These are phyloP conservation scores for Molorchus minor DNA, from an alignment of 2,888 invertebrate genomes.

Conservation along the genomic window DNA sequence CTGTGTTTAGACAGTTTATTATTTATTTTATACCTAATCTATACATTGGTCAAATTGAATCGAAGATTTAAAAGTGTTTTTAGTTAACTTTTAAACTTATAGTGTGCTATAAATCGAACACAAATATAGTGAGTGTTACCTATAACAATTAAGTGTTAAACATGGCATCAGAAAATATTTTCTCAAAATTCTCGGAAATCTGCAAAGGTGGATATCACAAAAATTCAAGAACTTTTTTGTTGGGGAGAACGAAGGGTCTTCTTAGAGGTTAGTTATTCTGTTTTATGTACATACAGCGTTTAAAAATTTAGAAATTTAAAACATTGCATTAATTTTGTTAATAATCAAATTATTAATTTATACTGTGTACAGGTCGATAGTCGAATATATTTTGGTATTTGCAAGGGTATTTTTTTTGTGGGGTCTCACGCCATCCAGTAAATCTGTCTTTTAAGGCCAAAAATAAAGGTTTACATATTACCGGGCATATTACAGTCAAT, in stretches of 20 bases:
- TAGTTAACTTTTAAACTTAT: conserved; percentile 3
- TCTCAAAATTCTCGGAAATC: conserved; percentile 23
- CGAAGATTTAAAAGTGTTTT: conserved; percentile 6
- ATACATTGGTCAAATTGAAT: background rate
- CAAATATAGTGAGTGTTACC: conserved; percentile 17
- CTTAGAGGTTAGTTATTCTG: conserved; percentile 50
- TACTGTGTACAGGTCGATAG: too few relatives aligned
- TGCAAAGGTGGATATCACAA: conserved; percentile 19
- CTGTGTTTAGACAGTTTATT: conserved; percentile 5
- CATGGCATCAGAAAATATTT: conserved; percentile 34
- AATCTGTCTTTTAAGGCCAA: too few relatives aligned
- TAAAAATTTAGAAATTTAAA: too few relatives aligned
- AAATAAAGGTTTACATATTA: too few relatives aligned
- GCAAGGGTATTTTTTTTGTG: too few relatives aligned
- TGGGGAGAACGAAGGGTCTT: conserved; percentile 55
- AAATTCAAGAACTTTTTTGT: conserved; percentile 52
- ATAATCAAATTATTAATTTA: too few relatives aligned
- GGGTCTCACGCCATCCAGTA: too few relatives aligned
- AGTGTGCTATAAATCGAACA: conserved; percentile 4
- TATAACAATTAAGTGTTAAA: conserved; percentile 18
- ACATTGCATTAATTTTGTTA: too few relatives aligned
- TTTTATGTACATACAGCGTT: conserved; percentile 2
- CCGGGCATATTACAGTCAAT: too few relatives aligned
- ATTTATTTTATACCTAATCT: conserved; percentile 2
- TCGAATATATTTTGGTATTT: too few relatives aligned